phyloP scores from a whole-genome alignment of 2,113 vertebrate species.

The Dasyprocta punctata region DNA sequence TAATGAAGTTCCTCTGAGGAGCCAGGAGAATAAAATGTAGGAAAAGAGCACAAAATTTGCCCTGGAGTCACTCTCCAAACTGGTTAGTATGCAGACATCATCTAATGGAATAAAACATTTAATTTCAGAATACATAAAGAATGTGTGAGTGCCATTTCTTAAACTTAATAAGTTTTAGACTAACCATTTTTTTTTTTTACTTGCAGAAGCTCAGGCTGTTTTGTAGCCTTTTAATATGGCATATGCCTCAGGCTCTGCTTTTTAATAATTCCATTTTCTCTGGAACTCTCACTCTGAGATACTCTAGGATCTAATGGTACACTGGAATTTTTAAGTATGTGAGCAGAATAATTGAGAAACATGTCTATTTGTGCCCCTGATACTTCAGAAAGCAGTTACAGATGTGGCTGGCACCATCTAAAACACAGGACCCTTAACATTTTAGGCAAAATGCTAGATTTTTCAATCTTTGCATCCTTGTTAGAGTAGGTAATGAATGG shows the following conservation, averaged over 20 bases:
- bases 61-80: conserved; percentile 1
- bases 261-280: conserved; percentile 65
- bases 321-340: conserved; percentile 47
- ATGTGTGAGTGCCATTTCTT: neutral
- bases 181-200: neutral
- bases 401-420: neutral
- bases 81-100: conserved; percentile 40
- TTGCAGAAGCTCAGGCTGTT: conserved; percentile 53
- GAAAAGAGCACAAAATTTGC: conserved; percentile 1
- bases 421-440: conserved; percentile 18
- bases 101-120: conserved; percentile 57
- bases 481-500: neutral
- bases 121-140: conserved; percentile 59
- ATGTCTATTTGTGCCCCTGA: neutral
- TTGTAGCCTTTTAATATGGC: conserved; percentile 45
- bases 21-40: neutral
- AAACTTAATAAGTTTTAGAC: neutral
- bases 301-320: neutral
- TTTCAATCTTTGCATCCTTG: neutral
- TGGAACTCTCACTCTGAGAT: conserved; percentile 22
- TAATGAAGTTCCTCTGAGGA: conserved; percentile 36
- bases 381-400: conserved; percentile 18
- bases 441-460: neutral
- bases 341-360: conserved; percentile 42
- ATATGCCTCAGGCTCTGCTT: conserved; percentile 45